A percentile compares a stretch with the other conserved stretches of the same genome.
These are phyloP conservation scores for Schizaphis graminum DNA, from an alignment of 2,888 invertebrate genomes.

Conservation along the genomic window DNA sequence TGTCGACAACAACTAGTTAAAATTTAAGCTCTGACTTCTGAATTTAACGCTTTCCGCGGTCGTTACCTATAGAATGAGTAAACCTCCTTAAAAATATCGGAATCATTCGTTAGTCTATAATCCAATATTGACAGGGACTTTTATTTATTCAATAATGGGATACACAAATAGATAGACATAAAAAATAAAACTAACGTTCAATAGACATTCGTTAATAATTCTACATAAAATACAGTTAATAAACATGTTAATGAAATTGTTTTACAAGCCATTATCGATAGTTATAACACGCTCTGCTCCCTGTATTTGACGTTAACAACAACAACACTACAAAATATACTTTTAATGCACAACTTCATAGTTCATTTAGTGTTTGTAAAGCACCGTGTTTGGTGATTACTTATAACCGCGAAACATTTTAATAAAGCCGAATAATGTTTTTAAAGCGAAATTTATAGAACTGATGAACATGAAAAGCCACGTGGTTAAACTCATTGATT, in stretches of 20 bases:
- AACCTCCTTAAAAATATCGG: not conserved
- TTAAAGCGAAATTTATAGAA: not conserved
- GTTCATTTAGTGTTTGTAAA: not conserved
- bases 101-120: not conserved
- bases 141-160: not conserved
- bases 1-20: not conserved
- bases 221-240: not conserved
- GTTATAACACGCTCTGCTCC: not conserved
- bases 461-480: not conserved
- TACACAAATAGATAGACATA: no score
- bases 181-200: no score
- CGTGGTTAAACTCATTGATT: not conserved
- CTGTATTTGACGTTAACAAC: not conserved
- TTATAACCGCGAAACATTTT: not conserved
- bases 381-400: not conserved
- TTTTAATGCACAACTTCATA: not conserved
- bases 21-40: not conserved
- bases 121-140: not conserved
- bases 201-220: no score
- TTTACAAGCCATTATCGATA: not conserved
- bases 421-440: not conserved
- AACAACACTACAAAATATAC: not conserved
- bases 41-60: not conserved
- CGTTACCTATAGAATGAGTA: not conserved
- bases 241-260: not conserved